Evolutionary conservation across 1,140 invertebrate genomes (phyloP), one percentile per base, ranked within the genome.

Genomic region (Colletes gigas): DNA sequence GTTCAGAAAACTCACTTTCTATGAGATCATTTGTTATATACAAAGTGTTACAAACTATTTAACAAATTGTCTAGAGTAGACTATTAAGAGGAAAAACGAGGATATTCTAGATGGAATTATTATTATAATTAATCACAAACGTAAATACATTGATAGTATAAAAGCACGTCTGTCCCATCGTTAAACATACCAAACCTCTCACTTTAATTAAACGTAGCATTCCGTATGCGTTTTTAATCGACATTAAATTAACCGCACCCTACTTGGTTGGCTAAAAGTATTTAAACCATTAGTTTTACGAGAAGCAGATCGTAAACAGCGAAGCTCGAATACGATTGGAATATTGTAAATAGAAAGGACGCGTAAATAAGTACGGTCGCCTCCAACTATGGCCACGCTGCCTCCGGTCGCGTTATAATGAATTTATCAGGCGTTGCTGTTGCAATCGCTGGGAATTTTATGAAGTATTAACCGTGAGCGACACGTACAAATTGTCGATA

Each of bases 401-500:
- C 21, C 4, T 63, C 65, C 0, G 21, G 55, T 70, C 21, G 66
- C 76, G 55, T 21, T 44, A 52, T 30, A 65, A 72, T 41, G 59
- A 72, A 78, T 71, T 78, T 71, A 71, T 71, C 41, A 78, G 39
- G 47, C 55, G 67, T 54, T 67, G 30, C 57, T 71, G 68, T 60
- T 52, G 67, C 21, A 52, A 78, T 62, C 67, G 47, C 8, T n/a
- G 57, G 52, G 57, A 75, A 69, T 78, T 78, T 63, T 73, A 62
- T 71, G n/a, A 78, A 71, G 44, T 71, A 78, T 78, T 72, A 78
- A 78, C 59, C 8, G 19, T 47, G 69, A 72, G 39, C 69, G 69
- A 55, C 69, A 15, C 50, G 47, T 78, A 78, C 59, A 78, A 78
- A 78, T 72, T 39, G 59, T 44, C 39, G 59, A 55, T 72, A 65